These are phyloP conservation scores for Gryllus bimaculatus DNA, from an alignment of 1,140 invertebrate genomes.

Conservation along the genomic window DNA sequence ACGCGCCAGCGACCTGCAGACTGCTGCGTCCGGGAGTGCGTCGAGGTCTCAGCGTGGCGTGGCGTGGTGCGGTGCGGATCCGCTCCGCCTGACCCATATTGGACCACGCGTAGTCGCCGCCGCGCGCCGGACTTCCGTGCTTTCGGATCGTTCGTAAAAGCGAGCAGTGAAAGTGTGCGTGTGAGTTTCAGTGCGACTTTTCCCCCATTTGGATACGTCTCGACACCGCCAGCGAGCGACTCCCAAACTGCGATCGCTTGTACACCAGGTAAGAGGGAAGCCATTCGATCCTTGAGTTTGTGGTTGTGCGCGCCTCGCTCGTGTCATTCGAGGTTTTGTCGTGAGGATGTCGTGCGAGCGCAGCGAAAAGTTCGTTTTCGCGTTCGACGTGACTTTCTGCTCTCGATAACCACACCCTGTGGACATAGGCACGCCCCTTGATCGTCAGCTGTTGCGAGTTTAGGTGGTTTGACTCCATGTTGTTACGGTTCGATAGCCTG, in stretches of 20 bases:
- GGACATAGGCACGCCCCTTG: not conserved
- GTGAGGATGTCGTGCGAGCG: no score
- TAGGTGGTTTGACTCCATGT: conserved; percentile 3
- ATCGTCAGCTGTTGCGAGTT: not conserved
- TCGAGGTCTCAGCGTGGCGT: no score
- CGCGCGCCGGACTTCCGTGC: not conserved
- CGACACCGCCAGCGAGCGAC: not conserved
- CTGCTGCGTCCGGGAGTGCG: no score
- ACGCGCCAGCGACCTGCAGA: no score
- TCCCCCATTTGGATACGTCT: not conserved
- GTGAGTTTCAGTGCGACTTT: not conserved
- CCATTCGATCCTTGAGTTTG: no score
- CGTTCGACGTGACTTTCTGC: no score
- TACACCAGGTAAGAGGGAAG: not conserved
- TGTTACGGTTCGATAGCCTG: not conserved
- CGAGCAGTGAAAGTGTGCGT: not conserved
- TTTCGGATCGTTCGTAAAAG: not conserved
- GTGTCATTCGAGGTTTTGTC: no score
- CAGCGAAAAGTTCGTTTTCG: no score
- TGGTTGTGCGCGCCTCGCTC: no score
- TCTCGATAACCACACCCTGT: not conserved
- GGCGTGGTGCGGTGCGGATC: not conserved
- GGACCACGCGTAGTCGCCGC: not conserved
- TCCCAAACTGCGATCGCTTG: not conserved
- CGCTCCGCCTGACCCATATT: not conserved